These are phyloP conservation scores for Nasonovia ribisnigri DNA, from an alignment of 2,888 invertebrate species.

Conservation along the genomic window DNA sequence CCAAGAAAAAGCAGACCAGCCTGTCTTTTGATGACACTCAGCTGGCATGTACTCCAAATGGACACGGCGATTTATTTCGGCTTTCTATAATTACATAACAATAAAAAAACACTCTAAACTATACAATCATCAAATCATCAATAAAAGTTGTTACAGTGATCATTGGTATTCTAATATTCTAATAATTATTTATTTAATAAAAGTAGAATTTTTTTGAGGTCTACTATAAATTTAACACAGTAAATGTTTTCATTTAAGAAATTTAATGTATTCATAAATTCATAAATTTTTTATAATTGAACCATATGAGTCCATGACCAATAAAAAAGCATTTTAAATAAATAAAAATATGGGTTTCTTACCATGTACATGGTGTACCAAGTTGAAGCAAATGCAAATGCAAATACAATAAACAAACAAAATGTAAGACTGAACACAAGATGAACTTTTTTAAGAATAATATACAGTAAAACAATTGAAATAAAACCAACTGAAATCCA, in stretches of 20 bases:
- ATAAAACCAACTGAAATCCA: constrained; percentile 3
- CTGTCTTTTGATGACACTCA: background rate
- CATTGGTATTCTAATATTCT: background rate
- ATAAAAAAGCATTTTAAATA: background rate
- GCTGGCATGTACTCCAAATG: constrained; percentile 43
- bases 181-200: background rate
- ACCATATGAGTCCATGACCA: background rate
- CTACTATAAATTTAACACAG: background rate
- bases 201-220: background rate
- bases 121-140: background rate
- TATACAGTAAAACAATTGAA: background rate
- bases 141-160: background rate
- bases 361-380: constrained; percentile 61
- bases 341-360: constrained; percentile 25
- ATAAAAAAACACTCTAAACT: background rate
- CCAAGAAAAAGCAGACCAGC: constrained; percentile 35
- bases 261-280: background rate
- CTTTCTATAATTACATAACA: constrained; percentile 49
- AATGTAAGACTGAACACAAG: background rate
- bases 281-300: background rate
- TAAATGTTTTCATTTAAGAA: background rate
- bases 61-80: constrained; percentile 47
- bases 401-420: constrained; percentile 14
- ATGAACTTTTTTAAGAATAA: background rate
- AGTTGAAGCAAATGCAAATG: constrained; percentile 49